Evolutionary conservation across 2,888 invertebrate genomes (phyloP).

Genomic region (Hyposoter didymator): DNA sequence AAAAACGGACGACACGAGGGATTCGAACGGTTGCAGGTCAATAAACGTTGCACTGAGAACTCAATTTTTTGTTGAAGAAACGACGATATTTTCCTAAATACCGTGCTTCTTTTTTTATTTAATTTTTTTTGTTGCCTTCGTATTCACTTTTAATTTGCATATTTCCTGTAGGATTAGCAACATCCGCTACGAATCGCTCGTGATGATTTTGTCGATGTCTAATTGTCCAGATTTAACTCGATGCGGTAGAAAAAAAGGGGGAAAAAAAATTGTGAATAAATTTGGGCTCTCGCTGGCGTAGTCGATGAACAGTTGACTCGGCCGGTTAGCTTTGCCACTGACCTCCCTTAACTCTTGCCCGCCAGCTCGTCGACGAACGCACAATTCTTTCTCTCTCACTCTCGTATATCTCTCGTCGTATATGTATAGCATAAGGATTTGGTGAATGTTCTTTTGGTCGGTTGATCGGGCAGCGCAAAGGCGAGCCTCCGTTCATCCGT

Average conservation of each 20-base stretch:
- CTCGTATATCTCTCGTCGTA: slow-evolving; percentile 34
- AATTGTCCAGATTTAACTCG: background rate
- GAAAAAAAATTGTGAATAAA: slow-evolving; percentile 60
- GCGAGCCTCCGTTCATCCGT: slow-evolving; percentile 32
- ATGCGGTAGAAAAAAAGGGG: background rate
- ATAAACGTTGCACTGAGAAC: too few species aligned
- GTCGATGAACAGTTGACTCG: slow-evolving; percentile 41
- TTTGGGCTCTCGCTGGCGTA: slow-evolving; percentile 45
- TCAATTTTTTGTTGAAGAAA: too few species aligned
- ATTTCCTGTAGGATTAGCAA: too few species aligned
- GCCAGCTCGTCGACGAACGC: slow-evolving; percentile 47
- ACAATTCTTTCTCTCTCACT: slow-evolving; percentile 35
- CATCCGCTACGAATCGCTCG: too few species aligned
- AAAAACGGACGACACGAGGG: too few species aligned
- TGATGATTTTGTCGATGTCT: background rate
- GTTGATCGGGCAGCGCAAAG: slow-evolving; percentile 23
- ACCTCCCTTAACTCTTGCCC: slow-evolving; percentile 75
- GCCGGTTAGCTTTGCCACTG: slow-evolving; percentile 75
- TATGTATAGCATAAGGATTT: slow-evolving; percentile 30
- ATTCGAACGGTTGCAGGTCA: too few species aligned
- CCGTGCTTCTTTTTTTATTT: too few species aligned
- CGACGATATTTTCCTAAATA: too few species aligned
- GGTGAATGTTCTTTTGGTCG: slow-evolving; percentile 28
- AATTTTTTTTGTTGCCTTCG: too few species aligned
- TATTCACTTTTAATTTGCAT: too few species aligned